Conservation (phyloP, 1,140 invertebrate genomes). For the Aphelinus certus region DNA sequence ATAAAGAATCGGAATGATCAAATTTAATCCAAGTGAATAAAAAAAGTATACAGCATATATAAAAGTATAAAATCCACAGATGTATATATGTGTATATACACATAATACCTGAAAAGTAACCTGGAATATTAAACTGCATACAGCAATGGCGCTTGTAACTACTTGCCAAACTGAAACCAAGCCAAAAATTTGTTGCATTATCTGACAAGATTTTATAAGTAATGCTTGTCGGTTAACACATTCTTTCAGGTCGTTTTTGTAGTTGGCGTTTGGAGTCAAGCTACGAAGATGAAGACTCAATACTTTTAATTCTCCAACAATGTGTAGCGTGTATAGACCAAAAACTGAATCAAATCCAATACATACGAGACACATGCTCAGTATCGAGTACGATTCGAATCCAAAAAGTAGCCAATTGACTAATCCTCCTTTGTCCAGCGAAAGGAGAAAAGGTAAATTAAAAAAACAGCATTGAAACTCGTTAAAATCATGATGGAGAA, state of each 20-base stretch:
- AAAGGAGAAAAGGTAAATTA: no score
- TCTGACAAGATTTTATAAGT: constrained; percentile 35
- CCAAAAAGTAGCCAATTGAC: no score
- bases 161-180: constrained; percentile 43
- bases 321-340: constrained; percentile 47
- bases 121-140: constrained; percentile 51
- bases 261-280: constrained; percentile 21
- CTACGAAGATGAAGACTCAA: constrained; percentile 37
- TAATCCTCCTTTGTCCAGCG: no score
- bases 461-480: no score
- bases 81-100: not conserved
- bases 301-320: constrained; percentile 39
- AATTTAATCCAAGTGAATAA: no score
- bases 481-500: no score
- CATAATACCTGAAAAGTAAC: constrained; percentile 42
- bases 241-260: constrained; percentile 30
- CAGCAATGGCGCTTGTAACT: constrained; percentile 42
- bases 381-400: no score
- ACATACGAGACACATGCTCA: no score
- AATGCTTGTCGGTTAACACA: constrained; percentile 35
- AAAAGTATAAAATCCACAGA: no score
- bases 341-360: constrained; percentile 47
- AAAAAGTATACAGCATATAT: no score
- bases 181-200: constrained; percentile 44
- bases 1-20: no score